Percentiles rank a stretch among this genome's conserved stretches.
These are phyloP conservation scores for Heptascelio sp. DNA, from an alignment of 2,888 invertebrate genomes.

Conservation along the genomic window DNA sequence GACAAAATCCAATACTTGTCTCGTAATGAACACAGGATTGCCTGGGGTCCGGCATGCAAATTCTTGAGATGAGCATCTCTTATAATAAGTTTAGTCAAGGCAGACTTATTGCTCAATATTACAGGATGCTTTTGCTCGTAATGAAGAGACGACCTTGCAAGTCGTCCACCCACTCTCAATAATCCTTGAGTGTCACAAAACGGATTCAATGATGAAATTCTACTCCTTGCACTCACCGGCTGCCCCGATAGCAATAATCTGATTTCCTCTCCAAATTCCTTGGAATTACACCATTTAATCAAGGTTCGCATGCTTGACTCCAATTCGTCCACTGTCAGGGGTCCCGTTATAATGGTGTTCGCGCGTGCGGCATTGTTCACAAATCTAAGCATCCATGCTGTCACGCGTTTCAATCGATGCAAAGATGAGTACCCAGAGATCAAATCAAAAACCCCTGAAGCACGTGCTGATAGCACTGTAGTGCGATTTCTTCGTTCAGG, in stretches of 20 bases:
- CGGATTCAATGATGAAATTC: not conserved
- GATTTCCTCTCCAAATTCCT: not conserved
- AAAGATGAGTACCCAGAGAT: not conserved
- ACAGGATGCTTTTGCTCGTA: not conserved
- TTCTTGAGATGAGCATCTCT: not conserved
- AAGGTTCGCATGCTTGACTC: not conserved
- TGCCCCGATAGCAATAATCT: not conserved
- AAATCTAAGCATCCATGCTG: not conserved
- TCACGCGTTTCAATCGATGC: not conserved
- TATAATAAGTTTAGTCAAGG: not conserved
- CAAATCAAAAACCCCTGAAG: constrained; percentile 38
- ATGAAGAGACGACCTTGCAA: not conserved
- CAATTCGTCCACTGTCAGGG: not conserved
- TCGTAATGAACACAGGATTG: not conserved
- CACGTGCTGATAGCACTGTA: too few species aligned
- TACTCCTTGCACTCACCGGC: not conserved
- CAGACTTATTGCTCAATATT: not conserved
- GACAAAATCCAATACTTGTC: not conserved
- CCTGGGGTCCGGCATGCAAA: not conserved
- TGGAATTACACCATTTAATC: too few species aligned
- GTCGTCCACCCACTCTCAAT: not conserved
- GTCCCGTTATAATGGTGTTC: not conserved
- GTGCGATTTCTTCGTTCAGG: too few species aligned
- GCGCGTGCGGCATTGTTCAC: not conserved
- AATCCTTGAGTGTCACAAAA: not conserved